A percentile compares a stretch with the other conserved stretches of the same genome.
Evolutionary conservation across 1,140 invertebrate genomes (phyloP).

Genomic region (Musca domestica): DNA sequence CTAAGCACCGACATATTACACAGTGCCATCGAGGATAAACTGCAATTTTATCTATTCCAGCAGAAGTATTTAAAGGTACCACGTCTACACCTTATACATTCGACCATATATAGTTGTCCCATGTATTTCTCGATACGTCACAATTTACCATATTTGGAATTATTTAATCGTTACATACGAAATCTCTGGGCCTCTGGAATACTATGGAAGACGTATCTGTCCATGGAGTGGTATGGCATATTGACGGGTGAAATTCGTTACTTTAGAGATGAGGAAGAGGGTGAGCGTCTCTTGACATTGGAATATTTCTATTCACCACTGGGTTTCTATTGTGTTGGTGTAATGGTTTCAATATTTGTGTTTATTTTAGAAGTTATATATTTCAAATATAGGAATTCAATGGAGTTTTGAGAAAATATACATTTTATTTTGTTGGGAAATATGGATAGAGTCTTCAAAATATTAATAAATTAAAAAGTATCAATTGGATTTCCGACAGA

Average conservation of each 20-base stretch:
- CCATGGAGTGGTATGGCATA: conserved; percentile 10
- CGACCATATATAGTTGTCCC: background rate
- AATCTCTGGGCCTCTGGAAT: conserved; percentile 2
- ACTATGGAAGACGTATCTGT: background rate
- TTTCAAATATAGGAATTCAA: background rate
- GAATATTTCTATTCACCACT: conserved; percentile 6
- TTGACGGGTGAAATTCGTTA: conserved; percentile 4
- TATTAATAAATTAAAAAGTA: no score
- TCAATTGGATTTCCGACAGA: no score
- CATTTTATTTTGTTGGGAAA: no score
- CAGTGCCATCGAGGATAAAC: conserved; percentile 5
- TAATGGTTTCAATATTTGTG: background rate
- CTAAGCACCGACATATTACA: conserved; percentile 2
- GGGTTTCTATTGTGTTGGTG: background rate
- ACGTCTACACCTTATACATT: background rate
- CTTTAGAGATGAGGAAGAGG: background rate
- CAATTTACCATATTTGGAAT: conserved; percentile 3
- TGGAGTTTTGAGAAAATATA: no score
- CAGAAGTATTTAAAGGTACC: conserved; percentile 16
- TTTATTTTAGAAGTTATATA: background rate
- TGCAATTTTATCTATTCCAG: background rate
- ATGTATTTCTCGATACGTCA: conserved; percentile 2
- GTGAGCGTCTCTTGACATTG: background rate
- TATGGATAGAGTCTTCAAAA: no score
- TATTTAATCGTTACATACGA: conserved; percentile 7